Conservation (phyloP, 1,140 invertebrate species). For the Amphibalanus amphitrite region DNA sequence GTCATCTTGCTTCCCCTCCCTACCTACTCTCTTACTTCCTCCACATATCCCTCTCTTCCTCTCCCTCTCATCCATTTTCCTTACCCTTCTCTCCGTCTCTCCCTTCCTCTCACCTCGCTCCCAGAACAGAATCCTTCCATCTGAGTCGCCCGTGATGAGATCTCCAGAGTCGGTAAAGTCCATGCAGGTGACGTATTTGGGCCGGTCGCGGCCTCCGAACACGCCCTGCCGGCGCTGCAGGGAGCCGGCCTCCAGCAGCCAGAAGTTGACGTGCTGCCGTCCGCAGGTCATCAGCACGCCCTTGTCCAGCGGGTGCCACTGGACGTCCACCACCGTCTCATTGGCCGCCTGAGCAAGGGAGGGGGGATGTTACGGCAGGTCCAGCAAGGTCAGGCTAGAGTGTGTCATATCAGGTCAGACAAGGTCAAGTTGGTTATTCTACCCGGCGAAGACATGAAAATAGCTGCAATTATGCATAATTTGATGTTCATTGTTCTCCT, state of each 20-base stretch:
- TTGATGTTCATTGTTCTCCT: too few relatives aligned
- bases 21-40: too few relatives aligned
- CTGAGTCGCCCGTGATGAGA: slow-evolving; percentile 54
- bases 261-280: slow-evolving; percentile 79
- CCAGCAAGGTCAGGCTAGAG: too few relatives aligned
- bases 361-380: too few relatives aligned
- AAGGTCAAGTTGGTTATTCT: too few relatives aligned
- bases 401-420: too few relatives aligned
- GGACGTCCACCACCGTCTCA: slow-evolving; percentile 73
- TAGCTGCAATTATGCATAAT: too few relatives aligned
- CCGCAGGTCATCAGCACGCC: slow-evolving; percentile 78
- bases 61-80: too few relatives aligned
- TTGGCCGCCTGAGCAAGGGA: slow-evolving; percentile 72
- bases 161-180: slow-evolving; percentile 68
- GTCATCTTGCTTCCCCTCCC: too few relatives aligned
- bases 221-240: slow-evolving; percentile 72
- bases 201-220: slow-evolving; percentile 79
- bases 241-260: slow-evolving; percentile 48
- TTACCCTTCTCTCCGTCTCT: too few relatives aligned
- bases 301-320: slow-evolving; percentile 79
- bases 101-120: slow-evolving; percentile 40
- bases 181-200: slow-evolving; percentile 80
- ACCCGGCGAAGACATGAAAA: too few relatives aligned
- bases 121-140: slow-evolving; percentile 78
- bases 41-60: too few relatives aligned